A percentile compares a stretch with the other conserved stretches of the same genome.
Evolutionary conservation across 2,797 vertebrate species (phyloP).

Genomic region (Coccyzus lansbergi): DNA sequence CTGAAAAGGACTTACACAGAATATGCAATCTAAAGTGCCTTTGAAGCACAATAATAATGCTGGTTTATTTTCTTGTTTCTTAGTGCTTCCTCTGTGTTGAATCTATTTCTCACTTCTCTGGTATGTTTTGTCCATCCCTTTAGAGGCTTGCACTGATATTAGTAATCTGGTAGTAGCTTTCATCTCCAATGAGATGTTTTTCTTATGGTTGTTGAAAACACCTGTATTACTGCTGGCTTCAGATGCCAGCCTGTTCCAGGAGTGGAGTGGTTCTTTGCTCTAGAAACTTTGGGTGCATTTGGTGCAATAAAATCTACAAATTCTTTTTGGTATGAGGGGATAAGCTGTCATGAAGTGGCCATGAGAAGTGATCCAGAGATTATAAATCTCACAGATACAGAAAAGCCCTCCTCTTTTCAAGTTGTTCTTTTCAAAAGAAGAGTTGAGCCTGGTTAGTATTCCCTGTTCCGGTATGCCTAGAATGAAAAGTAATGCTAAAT

Average conservation of each 20-base stretch:
- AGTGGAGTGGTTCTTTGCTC: background rate
- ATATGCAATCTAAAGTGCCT: background rate
- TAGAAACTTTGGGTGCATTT: background rate
- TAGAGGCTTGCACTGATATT: background rate
- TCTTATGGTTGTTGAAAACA: background rate
- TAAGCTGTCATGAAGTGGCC: background rate
- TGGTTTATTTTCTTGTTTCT: background rate
- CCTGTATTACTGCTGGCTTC: background rate
- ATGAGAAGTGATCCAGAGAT: background rate
- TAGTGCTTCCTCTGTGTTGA: background rate
- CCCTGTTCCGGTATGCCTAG: background rate
- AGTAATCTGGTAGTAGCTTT: background rate
- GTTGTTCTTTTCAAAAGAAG: background rate
- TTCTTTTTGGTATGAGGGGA: background rate
- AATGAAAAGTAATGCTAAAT: background rate
- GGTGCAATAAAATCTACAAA: background rate
- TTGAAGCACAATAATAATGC: background rate
- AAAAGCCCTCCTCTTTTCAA: background rate
- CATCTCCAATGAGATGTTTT: background rate
- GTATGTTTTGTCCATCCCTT: background rate
- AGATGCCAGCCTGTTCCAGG: background rate
- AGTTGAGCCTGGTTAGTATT: background rate
- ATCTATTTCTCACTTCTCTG: background rate
- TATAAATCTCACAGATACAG: background rate
- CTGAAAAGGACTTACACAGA: background rate